Evolutionary conservation across 2,113 vertebrate species (phyloP).

Genomic region (Ahaetulla prasina): DNA sequence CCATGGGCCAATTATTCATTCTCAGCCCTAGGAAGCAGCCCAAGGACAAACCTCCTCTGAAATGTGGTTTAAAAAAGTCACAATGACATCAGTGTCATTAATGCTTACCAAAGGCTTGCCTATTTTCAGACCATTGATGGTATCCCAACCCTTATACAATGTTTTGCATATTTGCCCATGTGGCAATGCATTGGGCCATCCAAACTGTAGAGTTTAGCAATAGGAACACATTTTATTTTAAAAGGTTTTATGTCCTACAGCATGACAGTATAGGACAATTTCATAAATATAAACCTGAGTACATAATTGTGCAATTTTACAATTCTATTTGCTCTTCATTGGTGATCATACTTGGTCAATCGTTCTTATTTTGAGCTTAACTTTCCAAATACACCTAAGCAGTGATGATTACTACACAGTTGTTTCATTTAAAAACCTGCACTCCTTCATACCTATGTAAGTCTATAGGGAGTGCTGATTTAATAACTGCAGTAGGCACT

Average conservation of each 20-base stretch:
- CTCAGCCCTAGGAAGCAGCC: background rate
- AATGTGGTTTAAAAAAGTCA: background rate
- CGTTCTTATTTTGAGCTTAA: background rate
- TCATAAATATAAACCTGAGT: background rate
- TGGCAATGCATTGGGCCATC: background rate
- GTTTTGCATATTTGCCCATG: background rate
- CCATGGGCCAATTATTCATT: background rate
- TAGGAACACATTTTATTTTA: background rate
- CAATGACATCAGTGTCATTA: background rate
- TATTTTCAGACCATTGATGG: background rate
- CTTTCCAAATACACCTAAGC: background rate
- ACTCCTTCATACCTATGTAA: background rate
- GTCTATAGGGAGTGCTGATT: background rate
- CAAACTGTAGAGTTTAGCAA: background rate
- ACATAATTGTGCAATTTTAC: background rate
- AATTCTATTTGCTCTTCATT: background rate
- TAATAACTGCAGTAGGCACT: background rate
- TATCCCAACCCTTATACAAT: background rate
- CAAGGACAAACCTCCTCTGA: background rate
- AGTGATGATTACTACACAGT: background rate
- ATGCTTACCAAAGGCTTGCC: background rate
- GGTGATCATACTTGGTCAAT: background rate
- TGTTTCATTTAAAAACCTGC: background rate
- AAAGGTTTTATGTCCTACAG: background rate
- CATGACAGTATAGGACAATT: background rate